Percentiles rank a stretch among this genome's conserved stretches.
Evolutionary conservation across 2,888 invertebrate species (phyloP).

Genomic region (Zelleria hepariella): DNA sequence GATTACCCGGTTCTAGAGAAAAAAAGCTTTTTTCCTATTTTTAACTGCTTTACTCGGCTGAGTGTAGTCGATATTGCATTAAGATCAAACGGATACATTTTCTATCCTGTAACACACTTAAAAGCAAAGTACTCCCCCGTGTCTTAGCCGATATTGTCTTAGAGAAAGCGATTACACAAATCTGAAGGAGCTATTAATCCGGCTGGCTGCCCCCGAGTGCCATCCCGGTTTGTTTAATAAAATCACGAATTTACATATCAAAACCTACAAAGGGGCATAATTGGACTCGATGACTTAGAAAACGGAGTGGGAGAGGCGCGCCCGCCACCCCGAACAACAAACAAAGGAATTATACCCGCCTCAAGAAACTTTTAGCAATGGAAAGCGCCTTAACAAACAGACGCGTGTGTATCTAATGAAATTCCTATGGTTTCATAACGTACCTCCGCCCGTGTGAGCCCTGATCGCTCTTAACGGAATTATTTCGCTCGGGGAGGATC

Average conservation of each 20-base stretch:
- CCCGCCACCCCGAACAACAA: slow-evolving; percentile 56
- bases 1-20: neutral
- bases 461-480: slow-evolving; percentile 67
- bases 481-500: slow-evolving; percentile 65
- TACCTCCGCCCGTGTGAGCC: slow-evolving; percentile 51
- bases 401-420: slow-evolving; percentile 73
- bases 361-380: slow-evolving; percentile 74
- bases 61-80: neutral
- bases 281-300: slow-evolving; percentile 73
- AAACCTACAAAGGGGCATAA: slow-evolving; percentile 73
- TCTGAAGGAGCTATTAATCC: slow-evolving; percentile 72
- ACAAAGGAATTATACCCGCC: slow-evolving; percentile 73
- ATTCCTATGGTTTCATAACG: slow-evolving; percentile 73
- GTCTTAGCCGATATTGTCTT: slow-evolving; percentile 60
- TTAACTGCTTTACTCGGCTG: neutral
- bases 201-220: slow-evolving; percentile 69
- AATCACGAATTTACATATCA: slow-evolving; percentile 73
- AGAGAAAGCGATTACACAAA: slow-evolving; percentile 72
- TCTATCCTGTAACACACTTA: slow-evolving; percentile 21
- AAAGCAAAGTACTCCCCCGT: slow-evolving; percentile 49
- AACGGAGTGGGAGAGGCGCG: slow-evolving; percentile 65
- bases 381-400: slow-evolving; percentile 73
- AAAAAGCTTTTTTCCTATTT: neutral
- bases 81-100: slow-evolving; percentile 12
- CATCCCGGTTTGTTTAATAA: slow-evolving; percentile 73